phyloP scores from a whole-genome alignment of 2,888 invertebrate genomes.

The Sisyra terminalis region DNA sequence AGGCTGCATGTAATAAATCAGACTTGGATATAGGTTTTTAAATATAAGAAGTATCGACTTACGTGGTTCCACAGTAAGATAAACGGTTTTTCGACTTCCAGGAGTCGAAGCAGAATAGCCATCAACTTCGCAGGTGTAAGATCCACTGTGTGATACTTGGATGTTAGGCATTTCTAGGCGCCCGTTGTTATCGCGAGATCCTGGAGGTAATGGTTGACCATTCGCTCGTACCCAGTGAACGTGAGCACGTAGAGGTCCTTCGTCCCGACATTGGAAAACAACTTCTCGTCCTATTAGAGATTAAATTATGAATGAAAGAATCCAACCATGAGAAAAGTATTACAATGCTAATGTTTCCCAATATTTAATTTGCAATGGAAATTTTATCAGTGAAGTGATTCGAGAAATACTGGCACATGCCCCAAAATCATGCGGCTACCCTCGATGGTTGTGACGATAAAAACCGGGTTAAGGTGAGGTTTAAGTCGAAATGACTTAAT shows the following conservation, averaged over 20 bases:
- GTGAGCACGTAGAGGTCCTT: constrained; percentile 58
- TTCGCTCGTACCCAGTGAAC: constrained; percentile 62
- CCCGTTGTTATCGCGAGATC: constrained; percentile 58
- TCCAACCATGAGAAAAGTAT: background rate
- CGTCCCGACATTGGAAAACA: constrained; percentile 84
- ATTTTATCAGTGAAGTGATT: no score
- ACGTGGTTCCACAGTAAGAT: constrained; percentile 61
- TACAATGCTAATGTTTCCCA: no score
- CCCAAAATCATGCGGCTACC: no score
- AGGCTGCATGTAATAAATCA: constrained; percentile 15
- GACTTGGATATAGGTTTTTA: no score
- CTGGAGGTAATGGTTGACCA: constrained; percentile 54
- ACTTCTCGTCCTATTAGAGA: constrained; percentile 62
- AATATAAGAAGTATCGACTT: constrained; percentile 34
- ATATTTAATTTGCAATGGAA: no score
- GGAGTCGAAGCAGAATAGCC: constrained; percentile 42
- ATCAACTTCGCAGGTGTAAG: constrained; percentile 69
- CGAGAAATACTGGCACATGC: no score
- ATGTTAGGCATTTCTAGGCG: constrained; percentile 77
- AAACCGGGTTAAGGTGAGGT: no score
- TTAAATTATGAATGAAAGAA: background rate
- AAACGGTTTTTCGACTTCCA: constrained; percentile 50
- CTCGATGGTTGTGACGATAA: no score
- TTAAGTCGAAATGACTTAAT: no score
- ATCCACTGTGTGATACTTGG: constrained; percentile 55